These are phyloP conservation scores for Deroplatys truncata DNA, from an alignment of 2,888 invertebrate species.

Conservation along the genomic window DNA sequence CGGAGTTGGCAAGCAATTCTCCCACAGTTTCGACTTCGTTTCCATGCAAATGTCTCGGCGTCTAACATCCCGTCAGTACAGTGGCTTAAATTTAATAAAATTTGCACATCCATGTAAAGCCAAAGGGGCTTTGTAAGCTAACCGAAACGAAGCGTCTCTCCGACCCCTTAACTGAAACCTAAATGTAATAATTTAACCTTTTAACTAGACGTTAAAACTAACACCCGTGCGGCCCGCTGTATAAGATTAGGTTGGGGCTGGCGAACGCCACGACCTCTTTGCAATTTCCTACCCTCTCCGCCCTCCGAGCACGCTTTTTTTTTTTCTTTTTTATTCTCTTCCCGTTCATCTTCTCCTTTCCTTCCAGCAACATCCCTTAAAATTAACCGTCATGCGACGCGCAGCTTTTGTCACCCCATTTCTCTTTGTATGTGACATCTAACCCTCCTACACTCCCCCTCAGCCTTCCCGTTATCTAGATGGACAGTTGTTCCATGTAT, in stretches of 20 bases:
- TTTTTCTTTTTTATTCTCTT: not conserved
- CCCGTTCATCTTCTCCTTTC: constrained; percentile 7
- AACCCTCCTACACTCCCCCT: not conserved
- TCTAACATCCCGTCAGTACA: not conserved
- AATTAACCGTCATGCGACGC: constrained; percentile 9
- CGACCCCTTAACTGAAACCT: not conserved
- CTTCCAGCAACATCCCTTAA: constrained; percentile 11
- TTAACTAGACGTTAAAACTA: constrained; percentile 12
- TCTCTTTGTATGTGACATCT: not conserved
- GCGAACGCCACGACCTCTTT: not conserved
- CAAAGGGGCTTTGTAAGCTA: constrained; percentile 13
- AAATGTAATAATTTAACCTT: constrained; percentile 19
- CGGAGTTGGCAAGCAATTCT: not conserved
- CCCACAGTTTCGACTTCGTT: constrained; percentile 26
- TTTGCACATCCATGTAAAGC: constrained; percentile 29
- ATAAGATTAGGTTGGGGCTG: not conserved
- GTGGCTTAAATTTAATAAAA: constrained; percentile 29
- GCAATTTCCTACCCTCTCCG: constrained; percentile 20
- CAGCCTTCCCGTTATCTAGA: not conserved
- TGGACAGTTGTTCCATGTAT: constrained; percentile 8
- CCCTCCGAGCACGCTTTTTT: not conserved
- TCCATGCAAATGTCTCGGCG: constrained; percentile 30
- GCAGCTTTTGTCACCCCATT: constrained; percentile 10
- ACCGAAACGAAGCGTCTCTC: not conserved
- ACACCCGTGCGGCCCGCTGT: not conserved